Conservation (phyloP, 2,797 vertebrate species). For the Etheostoma nigrum region DNA sequence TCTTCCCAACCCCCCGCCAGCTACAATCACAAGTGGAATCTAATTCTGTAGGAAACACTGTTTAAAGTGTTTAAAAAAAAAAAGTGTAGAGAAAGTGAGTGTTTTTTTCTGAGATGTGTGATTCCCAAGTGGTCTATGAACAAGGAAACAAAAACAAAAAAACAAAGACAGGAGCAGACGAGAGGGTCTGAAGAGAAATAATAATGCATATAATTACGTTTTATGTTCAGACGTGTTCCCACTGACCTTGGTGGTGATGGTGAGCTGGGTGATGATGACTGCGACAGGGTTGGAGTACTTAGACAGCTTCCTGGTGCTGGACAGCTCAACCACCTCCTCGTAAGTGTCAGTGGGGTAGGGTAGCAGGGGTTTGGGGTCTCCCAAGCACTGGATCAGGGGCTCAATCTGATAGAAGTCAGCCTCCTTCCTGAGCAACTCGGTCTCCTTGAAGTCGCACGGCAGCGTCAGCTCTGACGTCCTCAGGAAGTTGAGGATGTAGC, state of each 20-base stretch:
- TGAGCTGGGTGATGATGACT: conserved; percentile 96
- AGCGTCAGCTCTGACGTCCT: conserved; percentile 94
- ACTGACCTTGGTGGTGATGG: conserved; percentile 92
- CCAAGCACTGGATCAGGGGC: conserved; percentile 94
- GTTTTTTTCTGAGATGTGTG: neutral
- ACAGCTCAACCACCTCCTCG: conserved; percentile 95
- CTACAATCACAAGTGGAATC: too few relatives aligned
- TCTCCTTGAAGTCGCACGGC: conserved; percentile 94
- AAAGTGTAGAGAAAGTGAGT: too few relatives aligned
- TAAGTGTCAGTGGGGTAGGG: conserved; percentile 92
- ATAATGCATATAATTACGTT: neutral
- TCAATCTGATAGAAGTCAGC: conserved; percentile 98
- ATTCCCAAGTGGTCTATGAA: neutral
- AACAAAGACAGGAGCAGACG: neutral
- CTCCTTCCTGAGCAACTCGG: conserved; percentile 93
- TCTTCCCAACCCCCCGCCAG: too few relatives aligned
- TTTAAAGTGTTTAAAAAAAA: too few relatives aligned
- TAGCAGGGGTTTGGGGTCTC: conserved; percentile 88
- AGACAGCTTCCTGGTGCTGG: conserved; percentile 95
- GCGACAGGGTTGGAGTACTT: conserved; percentile 98
- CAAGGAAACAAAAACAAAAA: neutral
- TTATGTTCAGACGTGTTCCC: neutral
- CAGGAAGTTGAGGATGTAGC: conserved; percentile 94
- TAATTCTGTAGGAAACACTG: too few relatives aligned
- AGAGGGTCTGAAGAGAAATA: neutral